phyloP scores from a whole-genome alignment of 2,888 invertebrate genomes.

The Bellardia pandia region DNA sequence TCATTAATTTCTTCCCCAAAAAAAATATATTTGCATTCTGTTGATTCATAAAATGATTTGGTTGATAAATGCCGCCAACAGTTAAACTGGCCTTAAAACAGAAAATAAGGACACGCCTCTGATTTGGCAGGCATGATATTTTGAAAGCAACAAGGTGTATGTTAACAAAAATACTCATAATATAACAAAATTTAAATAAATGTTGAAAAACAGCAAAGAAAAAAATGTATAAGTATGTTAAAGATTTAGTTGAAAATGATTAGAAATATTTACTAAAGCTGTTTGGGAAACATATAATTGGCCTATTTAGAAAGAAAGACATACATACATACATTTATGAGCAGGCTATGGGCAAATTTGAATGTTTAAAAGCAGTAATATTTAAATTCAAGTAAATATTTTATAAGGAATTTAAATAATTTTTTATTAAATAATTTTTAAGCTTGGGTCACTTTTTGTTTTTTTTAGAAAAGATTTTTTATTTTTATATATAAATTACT shows the following conservation, averaged over 20 bases:
- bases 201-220: background rate
- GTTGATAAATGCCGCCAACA: constrained; percentile 37
- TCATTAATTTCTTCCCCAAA: too few relatives aligned
- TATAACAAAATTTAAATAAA: background rate
- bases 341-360: background rate
- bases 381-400: background rate
- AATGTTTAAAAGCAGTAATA: background rate
- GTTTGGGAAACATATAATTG: constrained; percentile 17
- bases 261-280: background rate
- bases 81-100: constrained; percentile 12
- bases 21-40: too few relatives aligned
- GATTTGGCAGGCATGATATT: constrained; percentile 30
- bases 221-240: constrained; percentile 10
- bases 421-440: too few relatives aligned
- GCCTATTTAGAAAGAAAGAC: constrained; percentile 27
- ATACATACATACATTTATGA: background rate
- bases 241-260: constrained; percentile 26
- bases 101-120: constrained; percentile 32
- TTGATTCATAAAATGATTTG: constrained; percentile 12
- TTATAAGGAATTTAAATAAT: background rate
- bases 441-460: too few relatives aligned
- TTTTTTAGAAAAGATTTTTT: too few relatives aligned
- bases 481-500: too few relatives aligned
- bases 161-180: background rate
- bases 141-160: constrained; percentile 3